These are phyloP conservation scores for Poliocrania exsul DNA, from an alignment of 2,797 vertebrate species.

Conservation along the genomic window DNA sequence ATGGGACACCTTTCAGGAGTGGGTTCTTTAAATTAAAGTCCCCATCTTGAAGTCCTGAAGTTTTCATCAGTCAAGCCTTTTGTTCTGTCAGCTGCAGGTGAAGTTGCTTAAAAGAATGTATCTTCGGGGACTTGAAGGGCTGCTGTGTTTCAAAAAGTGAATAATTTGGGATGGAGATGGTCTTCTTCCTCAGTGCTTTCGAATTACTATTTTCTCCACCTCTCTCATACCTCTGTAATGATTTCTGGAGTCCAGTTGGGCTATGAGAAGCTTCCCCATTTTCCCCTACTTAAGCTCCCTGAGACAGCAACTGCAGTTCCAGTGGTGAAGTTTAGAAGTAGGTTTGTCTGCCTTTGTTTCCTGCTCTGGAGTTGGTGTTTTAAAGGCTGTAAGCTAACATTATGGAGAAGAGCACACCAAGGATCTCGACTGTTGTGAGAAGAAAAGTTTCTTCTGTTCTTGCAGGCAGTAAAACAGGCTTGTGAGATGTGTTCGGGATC, in stretches of 20 bases:
- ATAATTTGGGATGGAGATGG: neutral
- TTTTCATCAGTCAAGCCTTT: neutral
- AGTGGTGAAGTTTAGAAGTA: neutral
- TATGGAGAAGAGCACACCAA: neutral
- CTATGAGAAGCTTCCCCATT: neutral
- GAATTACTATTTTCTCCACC: neutral
- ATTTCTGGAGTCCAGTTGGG: accelerated
- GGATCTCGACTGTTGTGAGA: neutral
- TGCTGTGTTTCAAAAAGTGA: neutral
- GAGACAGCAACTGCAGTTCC: neutral
- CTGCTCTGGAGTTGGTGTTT: neutral
- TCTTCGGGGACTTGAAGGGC: neutral
- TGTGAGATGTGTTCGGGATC: neutral
- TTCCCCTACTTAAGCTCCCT: neutral
- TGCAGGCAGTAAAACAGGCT: accelerated
- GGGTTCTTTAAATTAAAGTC: neutral
- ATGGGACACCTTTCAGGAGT: neutral
- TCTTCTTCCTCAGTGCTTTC: neutral
- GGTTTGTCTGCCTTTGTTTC: neutral
- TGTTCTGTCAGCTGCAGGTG: neutral
- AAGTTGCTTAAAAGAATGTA: neutral
- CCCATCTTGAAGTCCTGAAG: neutral
- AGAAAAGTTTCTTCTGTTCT: neutral
- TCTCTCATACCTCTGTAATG: neutral
- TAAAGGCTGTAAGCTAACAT: neutral